Evolutionary conservation across 2,797 vertebrate species (phyloP).

Genomic region (Myotis planiceps): DNA sequence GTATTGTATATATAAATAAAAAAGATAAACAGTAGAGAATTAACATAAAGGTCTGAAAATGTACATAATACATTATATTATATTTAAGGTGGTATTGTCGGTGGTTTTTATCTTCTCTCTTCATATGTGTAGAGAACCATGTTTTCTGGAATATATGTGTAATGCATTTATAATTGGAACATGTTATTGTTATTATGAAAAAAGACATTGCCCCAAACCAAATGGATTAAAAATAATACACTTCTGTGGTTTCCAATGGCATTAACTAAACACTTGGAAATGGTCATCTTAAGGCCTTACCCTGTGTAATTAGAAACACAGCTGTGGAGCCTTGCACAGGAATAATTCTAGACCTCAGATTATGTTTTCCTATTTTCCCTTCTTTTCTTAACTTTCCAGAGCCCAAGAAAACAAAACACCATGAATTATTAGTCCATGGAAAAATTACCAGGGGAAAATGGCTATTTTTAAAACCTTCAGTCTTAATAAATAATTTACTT

Average conservation of each 20-base stretch:
- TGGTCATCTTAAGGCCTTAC: slow-evolving; percentile 6
- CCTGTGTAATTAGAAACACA: slow-evolving; percentile 74
- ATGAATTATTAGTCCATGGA: slow-evolving; percentile 67
- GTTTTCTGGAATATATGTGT: not conserved
- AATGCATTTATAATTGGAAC: not conserved
- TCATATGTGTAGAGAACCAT: not conserved
- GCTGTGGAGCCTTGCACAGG: slow-evolving; percentile 20
- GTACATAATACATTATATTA: not conserved
- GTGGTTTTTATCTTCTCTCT: not conserved
- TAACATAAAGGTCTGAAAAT: not conserved
- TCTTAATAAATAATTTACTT: slow-evolving; percentile 81
- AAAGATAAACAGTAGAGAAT: not conserved
- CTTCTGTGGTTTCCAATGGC: slow-evolving; percentile 42
- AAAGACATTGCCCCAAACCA: not conserved
- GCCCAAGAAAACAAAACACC: slow-evolving; percentile 60
- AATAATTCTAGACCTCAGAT: slow-evolving; percentile 49
- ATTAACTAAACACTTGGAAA: slow-evolving; percentile 55
- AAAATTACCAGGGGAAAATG: slow-evolving; percentile 71
- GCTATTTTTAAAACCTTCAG: slow-evolving; percentile 55
- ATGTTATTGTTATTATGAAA: slow-evolving; percentile 23
- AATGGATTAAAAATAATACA: not conserved
- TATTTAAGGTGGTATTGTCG: not conserved
- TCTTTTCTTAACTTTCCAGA: slow-evolving; percentile 74
- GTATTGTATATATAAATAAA: not conserved
- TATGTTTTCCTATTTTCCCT: slow-evolving; percentile 68